phyloP scores from a whole-genome alignment of 2,797 vertebrate species.

The Heliangelus exortis region DNA sequence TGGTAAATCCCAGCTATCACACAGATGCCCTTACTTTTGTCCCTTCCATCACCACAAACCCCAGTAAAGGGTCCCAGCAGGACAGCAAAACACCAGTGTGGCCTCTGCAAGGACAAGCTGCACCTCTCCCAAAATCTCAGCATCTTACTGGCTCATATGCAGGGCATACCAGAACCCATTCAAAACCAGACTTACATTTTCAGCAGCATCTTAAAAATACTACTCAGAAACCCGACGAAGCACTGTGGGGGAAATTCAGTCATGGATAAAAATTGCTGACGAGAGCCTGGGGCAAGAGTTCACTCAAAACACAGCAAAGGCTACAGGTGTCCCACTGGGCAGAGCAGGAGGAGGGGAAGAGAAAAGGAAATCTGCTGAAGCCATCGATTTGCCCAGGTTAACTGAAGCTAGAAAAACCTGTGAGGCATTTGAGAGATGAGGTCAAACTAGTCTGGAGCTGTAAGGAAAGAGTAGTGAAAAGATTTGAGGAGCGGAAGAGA shows the following conservation, averaged over 20 bases:
- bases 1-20: not conserved
- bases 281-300: not conserved
- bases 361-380: conserved; percentile 5
- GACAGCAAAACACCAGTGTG: not conserved
- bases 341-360: not conserved
- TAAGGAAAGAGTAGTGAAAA: not conserved
- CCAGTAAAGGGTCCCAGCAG: not conserved
- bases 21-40: not conserved
- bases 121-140: not conserved
- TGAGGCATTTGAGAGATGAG: not conserved
- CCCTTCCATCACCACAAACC: not conserved
- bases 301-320: not conserved
- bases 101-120: not conserved
- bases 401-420: conserved; percentile 1
- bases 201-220: not conserved
- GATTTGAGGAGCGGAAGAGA: not conserved
- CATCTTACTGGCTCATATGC: not conserved
- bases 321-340: not conserved
- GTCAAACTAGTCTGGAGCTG: not conserved
- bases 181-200: not conserved
- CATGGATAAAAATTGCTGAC: not conserved
- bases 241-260: accelerated
- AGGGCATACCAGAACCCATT: not conserved
- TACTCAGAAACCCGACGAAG: not conserved
- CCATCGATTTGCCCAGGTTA: conserved; percentile 4